A percentile compares a stretch with the other conserved stretches of the same genome.
Conservation (phyloP, 92 coral and sea anemone genomes). For the Pocillopora grandis region DNA sequence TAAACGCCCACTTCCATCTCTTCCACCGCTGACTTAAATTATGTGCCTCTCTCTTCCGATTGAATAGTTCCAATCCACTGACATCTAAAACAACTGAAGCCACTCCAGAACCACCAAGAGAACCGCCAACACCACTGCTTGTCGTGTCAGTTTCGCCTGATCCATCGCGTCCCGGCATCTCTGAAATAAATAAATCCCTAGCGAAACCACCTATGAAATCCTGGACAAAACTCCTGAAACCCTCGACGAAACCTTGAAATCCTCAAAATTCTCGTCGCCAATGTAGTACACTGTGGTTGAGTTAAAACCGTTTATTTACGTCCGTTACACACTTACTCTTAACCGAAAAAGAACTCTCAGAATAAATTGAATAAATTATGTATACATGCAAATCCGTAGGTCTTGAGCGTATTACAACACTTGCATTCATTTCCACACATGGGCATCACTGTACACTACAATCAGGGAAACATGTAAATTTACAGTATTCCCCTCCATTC, state of each 20-base stretch:
- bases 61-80: not conserved
- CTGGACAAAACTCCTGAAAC: not conserved
- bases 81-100: slow-evolving; percentile 4
- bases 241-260: not conserved
- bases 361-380: no score
- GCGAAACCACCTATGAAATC: not conserved
- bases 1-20: slow-evolving; percentile 30
- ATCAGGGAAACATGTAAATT: no score
- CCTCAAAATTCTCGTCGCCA: slow-evolving; percentile 10
- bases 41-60: slow-evolving; percentile 17
- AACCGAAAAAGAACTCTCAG: no score
- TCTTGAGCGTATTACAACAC: no score
- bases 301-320: no score
- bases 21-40: slow-evolving; percentile 20
- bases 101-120: not conserved
- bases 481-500: not conserved
- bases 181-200: not conserved
- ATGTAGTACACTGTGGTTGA: not conserved
- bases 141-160: not conserved
- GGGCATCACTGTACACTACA: no score
- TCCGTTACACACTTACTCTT: no score
- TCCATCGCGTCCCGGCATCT: slow-evolving; percentile 2
- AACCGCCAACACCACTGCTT: not conserved
- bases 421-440: no score
- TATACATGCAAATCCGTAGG: no score